A percentile compares a stretch with the other conserved stretches of the same genome.
Evolutionary conservation across 1,140 invertebrate genomes (phyloP).

Genomic region (Camponotus pennsylvanicus): DNA sequence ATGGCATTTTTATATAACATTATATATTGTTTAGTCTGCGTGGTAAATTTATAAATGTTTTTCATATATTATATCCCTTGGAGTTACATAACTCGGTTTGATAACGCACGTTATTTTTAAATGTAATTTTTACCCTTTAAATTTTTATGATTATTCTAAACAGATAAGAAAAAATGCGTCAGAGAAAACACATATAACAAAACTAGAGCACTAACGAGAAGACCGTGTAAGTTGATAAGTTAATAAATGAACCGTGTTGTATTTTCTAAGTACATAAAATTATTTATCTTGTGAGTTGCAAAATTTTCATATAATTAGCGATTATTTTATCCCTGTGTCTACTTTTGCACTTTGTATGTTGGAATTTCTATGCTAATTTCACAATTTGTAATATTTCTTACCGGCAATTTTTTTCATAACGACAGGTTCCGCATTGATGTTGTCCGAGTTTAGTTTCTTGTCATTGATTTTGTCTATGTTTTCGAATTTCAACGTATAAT

Average conservation of each 20-base stretch:
- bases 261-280: not conserved
- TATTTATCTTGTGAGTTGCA: not conserved
- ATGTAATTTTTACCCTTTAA: not conserved
- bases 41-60: not conserved
- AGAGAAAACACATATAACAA: not conserved
- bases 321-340: not conserved
- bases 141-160: too few species aligned
- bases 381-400: conserved; percentile 59
- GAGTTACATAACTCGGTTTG: not conserved
- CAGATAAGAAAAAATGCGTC: not conserved
- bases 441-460: conserved; percentile 68
- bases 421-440: conserved; percentile 71
- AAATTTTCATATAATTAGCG: not conserved
- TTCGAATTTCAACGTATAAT: conserved; percentile 66
- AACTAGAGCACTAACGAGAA: not conserved
- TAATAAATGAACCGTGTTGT: not conserved
- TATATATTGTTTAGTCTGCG: not conserved
- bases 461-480: conserved; percentile 51
- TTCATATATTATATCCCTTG: not conserved
- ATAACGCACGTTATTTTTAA: conserved; percentile 5
- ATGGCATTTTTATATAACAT: not conserved
- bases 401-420: conserved; percentile 81
- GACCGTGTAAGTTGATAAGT: not conserved
- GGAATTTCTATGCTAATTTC: not conserved
- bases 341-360: not conserved